Evolutionary conservation across 2,888 invertebrate species (phyloP), one percentile per base, ranked within the genome.

Genomic region (Leptinotarsa rubiginosa): DNA sequence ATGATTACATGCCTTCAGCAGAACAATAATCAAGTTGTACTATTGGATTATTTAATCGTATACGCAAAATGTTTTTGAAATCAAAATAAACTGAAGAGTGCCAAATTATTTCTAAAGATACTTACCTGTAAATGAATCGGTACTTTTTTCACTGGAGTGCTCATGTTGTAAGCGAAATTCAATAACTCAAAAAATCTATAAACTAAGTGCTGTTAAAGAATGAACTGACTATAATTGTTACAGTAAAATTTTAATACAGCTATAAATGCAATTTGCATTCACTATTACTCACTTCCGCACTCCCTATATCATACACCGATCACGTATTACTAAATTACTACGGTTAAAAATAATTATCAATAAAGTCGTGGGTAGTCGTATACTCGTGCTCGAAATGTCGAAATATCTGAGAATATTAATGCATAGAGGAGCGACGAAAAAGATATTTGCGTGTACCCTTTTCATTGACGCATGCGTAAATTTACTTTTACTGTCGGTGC

Each of bases 131-230:
- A 91, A 89, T 97, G 97, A 87, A 97, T 96, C 75, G 97, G 97
- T 77, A 97, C 96, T 90, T 97, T 97, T 89, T 97, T 97, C 81
- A 97, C 96, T 80, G 96, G 96, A 81, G 95, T 95, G 83, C 92
- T 90, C 93, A 93, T 94, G 65, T 74, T 79, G 41, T 62, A 13
- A 13, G 56, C 25, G 25, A 56, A 56, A 56, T 20, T 15, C 22
- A 56, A 3, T 31, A 16, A 31, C 41, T 31, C 62, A 16, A n/a
- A 41, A 62, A 62, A 62, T 50, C 62, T 41, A 59, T 15, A 62
- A 31, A 62, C 41, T 31, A n/a, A 7, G 31, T 31, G 62, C 41
- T 62, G 62, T 12, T 18, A 41, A 62, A 16, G 18, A 15, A 41
- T 41, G 41, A 25, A 62, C 25, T 41, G 62, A 62, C 62, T 15